Base-by-base conservation (phyloP, 2,113 vertebrate genomes). In the Nyctibius bracteatus region DNA sequence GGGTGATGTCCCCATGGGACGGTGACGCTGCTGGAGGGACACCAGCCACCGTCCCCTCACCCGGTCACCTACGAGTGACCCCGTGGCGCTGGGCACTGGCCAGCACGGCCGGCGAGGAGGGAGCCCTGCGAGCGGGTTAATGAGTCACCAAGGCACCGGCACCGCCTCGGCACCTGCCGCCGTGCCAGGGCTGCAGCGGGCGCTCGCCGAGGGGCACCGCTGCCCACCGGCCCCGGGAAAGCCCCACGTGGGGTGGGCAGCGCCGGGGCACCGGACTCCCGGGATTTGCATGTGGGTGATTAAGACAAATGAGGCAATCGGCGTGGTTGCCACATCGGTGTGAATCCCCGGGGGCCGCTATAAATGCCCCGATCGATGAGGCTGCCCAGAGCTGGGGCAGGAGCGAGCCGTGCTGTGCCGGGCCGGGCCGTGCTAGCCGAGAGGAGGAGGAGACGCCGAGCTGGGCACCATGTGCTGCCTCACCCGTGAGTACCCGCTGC, bases 281-380 rank as follows among this genome's bases (percentile, higher is more conserved):
- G 1, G 27, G 81, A 95, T 95, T 90, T 54, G 92, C 91, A 88
- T 90, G 86, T 61, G 17, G 86, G 83, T 93, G 96, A 95, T 97
- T 96, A 95, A 96, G 87, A 65, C 71, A 91, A n/a, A 88, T 97
- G 95, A 96, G 61, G 94, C 91, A 96, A 96, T 88, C 86, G 5
- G 7, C 10, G 30, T 43, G 73, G 88, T 97, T 97, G 94, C 95
- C 80, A 86, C 93, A 95, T 95, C 92, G 2, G 63, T 47, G 93
- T 94, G 96, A 97, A 93, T 94, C 92, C 96, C 97, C 86, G 18
- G 43, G 39, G 55, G 61, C 80, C 44, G 14, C 83, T 97, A 97
- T 97, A 97, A 96, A 92, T 93, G 90, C 82, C 91, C 75, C 39
- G 14, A 97, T 85, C 81, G 74, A 73, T 63, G 97, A 96, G 97